Evolutionary conservation across 2,113 vertebrate genomes (phyloP), one percentile per base, ranked within the genome.

Genomic region (Ctenodactylus gundi): DNA sequence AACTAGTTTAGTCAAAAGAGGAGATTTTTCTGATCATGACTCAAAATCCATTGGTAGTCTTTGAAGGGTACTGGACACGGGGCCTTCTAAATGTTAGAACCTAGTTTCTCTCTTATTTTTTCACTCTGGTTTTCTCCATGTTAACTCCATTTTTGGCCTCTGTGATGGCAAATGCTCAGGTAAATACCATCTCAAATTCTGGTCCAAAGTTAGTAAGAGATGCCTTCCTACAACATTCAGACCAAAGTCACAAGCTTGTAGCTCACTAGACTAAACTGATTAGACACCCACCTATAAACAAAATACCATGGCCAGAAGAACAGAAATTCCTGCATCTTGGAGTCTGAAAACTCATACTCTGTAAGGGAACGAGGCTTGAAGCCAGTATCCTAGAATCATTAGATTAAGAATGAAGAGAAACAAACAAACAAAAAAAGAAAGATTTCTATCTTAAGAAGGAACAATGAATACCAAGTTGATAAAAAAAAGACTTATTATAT

Each of bases 381-480:
- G 12, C 34, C 6, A 58, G 6, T 62, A 21, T 2, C 53, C 31
- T 23, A 25, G 18, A 53, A 46, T 77, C 44, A 65, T 13, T 18
- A 17, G 53, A 57, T 14, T 83, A 44, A 93, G 4, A 51, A 83
- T 78, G 8, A 93, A 1, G 34, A 9, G n/a, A 14, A 96, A 84
- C 64, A 88, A 88, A 96, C 87, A 39, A 96, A 84, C 64, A 88
- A 88, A 96, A 90, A 39, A 12, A 46, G 91, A 82, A 11, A 85
- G 72, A 41, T 41, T 55, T 46, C 72, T 23, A 39, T 60, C n/a
- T 41, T 76, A 23, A 55, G 31, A 88, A 44, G 21, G 41, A 31
- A 23, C 41, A 78, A 73, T 62, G 14, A 46, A 85, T 51, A 78
- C 25, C 44, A 73, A 12, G 1, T 62, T 23, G 58, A 31, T 12